A percentile compares a stretch with the other conserved stretches of the same genome.
These are phyloP conservation scores for Ecdyonurus torrentis DNA, from an alignment of 2,888 invertebrate species.

Conservation along the genomic window DNA sequence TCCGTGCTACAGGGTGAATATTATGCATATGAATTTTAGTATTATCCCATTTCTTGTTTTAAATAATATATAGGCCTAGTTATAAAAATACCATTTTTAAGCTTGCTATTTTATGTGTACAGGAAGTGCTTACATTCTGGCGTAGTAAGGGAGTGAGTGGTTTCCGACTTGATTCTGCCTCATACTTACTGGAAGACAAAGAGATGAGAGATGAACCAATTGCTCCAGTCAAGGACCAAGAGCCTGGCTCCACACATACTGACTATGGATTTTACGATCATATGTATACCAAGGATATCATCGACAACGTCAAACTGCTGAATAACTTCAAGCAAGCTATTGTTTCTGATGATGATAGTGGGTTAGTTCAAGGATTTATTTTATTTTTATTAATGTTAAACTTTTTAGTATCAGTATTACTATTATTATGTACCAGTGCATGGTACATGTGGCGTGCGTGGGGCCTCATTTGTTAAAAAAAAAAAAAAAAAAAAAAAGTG, in stretches of 20 bases:
- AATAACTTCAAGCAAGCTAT: conserved; percentile 39
- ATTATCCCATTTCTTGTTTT: background rate
- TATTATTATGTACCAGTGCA: too few relatives aligned
- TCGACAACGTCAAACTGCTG: conserved; percentile 37
- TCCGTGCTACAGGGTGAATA: background rate
- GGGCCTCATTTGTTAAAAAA: too few relatives aligned
- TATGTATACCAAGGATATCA: conserved; percentile 43
- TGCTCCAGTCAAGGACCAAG: conserved; percentile 20
- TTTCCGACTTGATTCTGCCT: conserved; percentile 52
- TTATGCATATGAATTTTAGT: background rate
- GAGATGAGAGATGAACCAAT: conserved; percentile 33
- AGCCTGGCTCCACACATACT: conserved; percentile 25
- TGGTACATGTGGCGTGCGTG: too few relatives aligned
- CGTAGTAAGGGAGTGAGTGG: conserved; percentile 63
- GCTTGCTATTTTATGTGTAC: conserved; percentile 15
- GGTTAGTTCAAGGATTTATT: too few relatives aligned
- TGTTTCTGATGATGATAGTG: conserved; percentile 24
- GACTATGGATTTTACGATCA: conserved; percentile 49
- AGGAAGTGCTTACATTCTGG: conserved; percentile 50
- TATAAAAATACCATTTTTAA: background rate
- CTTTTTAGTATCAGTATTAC: too few relatives aligned
- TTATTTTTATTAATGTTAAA: too few relatives aligned
- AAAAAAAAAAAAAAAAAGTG: too few relatives aligned
- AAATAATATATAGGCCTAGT: background rate
- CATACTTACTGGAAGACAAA: conserved; percentile 43